phyloP scores from a whole-genome alignment of 2,797 vertebrate species.

The Pangasius sanitwongsei region DNA sequence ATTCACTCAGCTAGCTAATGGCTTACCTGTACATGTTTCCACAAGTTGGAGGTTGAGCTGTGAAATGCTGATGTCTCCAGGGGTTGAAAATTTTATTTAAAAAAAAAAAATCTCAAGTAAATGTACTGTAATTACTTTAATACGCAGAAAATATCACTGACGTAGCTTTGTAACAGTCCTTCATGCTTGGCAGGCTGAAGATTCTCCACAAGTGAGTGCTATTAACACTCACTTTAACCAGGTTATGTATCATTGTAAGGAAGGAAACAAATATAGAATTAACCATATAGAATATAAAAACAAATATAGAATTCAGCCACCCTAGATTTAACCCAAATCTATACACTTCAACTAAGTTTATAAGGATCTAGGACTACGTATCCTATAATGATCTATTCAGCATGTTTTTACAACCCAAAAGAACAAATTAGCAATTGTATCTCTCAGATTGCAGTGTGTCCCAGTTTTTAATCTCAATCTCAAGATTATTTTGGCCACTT shows the following conservation, averaged over 20 bases:
- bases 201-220: neutral
- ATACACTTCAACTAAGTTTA: neutral
- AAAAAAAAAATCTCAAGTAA: neutral
- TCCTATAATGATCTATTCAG: neutral
- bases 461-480: neutral
- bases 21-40: neutral
- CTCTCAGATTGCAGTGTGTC: neutral
- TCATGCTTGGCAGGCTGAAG: neutral
- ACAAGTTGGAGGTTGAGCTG: neutral
- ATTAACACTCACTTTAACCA: neutral
- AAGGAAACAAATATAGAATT: neutral
- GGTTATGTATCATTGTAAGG: neutral
- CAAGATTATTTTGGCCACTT: neutral
- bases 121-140: neutral
- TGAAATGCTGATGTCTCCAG: neutral
- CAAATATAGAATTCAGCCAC: neutral
- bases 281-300: no score
- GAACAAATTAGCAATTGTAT: neutral
- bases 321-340: neutral
- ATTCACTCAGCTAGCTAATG: neutral
- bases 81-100: neutral
- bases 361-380: neutral
- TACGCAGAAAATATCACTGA: neutral
- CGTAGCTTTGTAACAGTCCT: neutral
- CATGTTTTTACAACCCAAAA: neutral